Evolutionary conservation across 2,888 invertebrate species (phyloP), one percentile per base, ranked within the genome.

Genomic region (Heteropelma amictum): DNA sequence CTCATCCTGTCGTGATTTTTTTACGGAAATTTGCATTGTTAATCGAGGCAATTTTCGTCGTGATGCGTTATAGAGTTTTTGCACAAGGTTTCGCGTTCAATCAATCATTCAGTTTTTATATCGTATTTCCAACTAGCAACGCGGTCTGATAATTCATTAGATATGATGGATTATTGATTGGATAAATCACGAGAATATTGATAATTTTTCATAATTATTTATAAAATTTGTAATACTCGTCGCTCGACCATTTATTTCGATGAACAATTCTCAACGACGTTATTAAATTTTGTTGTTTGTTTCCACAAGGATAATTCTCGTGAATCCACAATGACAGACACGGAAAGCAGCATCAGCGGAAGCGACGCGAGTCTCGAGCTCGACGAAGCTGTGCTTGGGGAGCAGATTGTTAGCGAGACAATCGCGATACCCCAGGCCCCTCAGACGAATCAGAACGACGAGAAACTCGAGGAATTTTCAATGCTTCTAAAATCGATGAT

Each of bases 401-500:
- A 80, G 17, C 69, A 72, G 35, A 69, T 76, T 30, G 73, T 53
- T 38, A 61, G 47, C 51, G 79, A 75, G 53, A 54, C 65, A 49
- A 54, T 61, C 47, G 26, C 49, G 49, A 71, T 60, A 49, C 33
- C 67, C 21, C 40, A 56, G 61, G 38, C 54, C 21, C 76, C 63
- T 51, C 81, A 61, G 47, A 80, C 81, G 79, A 82, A 78, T 58
- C 77, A 73, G 17, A 79, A 81, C 56, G 80, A 77, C 58, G 87
- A 87, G 79, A 87, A 86, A 73, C 82, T 85, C 63, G 86, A 87
- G 68, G 88, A 88, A 81, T 88, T 87, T 69, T 86, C 87, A 70
- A 86, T 85, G 76, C 81, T 88, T 40, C 77, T 88, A 14, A 83
- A 83, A 81, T 84, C 88, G 75, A 88, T 88, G 85, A 82, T 87